Evolutionary conservation across 2,888 invertebrate genomes (phyloP), one percentile per base, ranked within the genome.

Genomic region (Cryptocephalus primarius): DNA sequence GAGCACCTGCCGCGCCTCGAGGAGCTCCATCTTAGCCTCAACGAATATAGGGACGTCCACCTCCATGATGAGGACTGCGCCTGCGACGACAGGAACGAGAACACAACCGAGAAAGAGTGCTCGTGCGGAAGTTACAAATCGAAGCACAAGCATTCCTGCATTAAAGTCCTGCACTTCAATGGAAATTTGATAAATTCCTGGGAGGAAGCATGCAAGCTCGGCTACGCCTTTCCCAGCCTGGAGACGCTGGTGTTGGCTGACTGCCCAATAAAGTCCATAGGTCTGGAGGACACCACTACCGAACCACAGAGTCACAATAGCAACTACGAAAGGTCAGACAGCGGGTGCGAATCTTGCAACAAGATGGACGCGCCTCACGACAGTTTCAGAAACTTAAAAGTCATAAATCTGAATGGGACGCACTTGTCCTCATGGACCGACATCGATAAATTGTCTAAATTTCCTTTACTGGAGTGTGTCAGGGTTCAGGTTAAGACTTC

Each of bases 11-110:
- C 85, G 47, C 82, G 82, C 64, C 75, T 95, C 39, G 87, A 91
- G 73, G 95, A 95, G 71, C 74, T 96, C 54, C 94, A 95, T 71
- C 73, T 95, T 60, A 93, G 94, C 64, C 76, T 93, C 50, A 96
- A 95, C 70, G 85, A 89, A 66, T 92, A 89, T 68, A 78, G 79
- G 31, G 78, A 81, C 55, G 85, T 91, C 36, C 78, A 85, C 47
- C 72, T 90, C 40, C 79, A 79, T 52, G 68, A 71, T 14, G 58
- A 67, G 36, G 61, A 65, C 42, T 63, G 63, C 45, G 55, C 59
- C 49, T 48, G 47, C 36, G 45, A 42, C 8, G 34, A 34, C n/a
- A 51, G 45, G 38, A 50, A 56, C 44, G 56, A 56, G 14, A 53
- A 51, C 11, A 48, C 49, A 12, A 41, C 52, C 12, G 43, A 51